Evolutionary conservation across 1,140 invertebrate species (phyloP), one percentile per base, ranked within the genome.

Genomic region (Sitobion miscanthi): DNA sequence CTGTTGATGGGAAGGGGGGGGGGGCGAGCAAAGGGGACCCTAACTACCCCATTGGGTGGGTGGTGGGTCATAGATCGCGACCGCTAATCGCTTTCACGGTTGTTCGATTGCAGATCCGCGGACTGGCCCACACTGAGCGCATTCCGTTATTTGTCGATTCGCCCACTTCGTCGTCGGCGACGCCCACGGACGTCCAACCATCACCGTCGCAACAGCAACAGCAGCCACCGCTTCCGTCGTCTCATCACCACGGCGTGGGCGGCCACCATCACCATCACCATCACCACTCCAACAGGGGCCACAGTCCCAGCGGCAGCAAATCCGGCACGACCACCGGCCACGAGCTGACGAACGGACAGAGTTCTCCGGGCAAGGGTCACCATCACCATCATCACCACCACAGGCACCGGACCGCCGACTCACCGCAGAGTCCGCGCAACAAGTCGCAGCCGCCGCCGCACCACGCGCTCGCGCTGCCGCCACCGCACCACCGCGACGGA

Each of bases 41-140:
- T n/a, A 21, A 2, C 42, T 54, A 17, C n/a, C n/a, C n/a, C n/a
- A 3, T 5, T 3, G 62, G 62, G 62, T 77, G 30, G 30, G 62
- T n/a, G 30, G 4, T 69, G 62, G 62, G n/a, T n/a, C 62, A 30
- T 30, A 30, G 30, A 87, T n/a, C 11, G 14, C 86, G 11, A 38
- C 4, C 21, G 9, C 38, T 89, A 57, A 54, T 57, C 87, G 35
- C 35, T 35, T 90, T 42, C 11, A 54, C 25, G 4, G 38, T 8
- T 5, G 52, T 88, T 14, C 35, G 82, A 42, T 94, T 94, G 0
- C 89, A 95, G 95, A 97, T 98, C 38, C 96, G 97, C 38, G 97
- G 97, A 4, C 95, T 98, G 57, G 97, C 97, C 0, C 97, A 97
- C 94, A 97, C 97, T 93, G 97, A 97, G 94, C 95, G 94, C 62